A percentile compares a stretch with the other conserved stretches of the same genome.
Evolutionary conservation across 1,140 invertebrate genomes (phyloP).

Genomic region (Scylla paramamosain): DNA sequence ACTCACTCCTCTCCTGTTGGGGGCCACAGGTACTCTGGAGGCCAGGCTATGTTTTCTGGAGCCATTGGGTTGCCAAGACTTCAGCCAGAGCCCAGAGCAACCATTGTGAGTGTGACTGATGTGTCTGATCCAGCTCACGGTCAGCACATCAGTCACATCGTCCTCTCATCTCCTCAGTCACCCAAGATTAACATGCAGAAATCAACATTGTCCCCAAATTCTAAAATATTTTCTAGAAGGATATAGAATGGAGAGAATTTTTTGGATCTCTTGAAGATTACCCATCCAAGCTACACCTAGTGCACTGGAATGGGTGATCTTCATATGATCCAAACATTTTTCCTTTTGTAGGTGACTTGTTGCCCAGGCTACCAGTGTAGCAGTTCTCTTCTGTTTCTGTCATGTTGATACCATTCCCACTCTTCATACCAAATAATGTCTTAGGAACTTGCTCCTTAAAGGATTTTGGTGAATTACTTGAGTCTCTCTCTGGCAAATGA

Average conservation of each 20-base stretch:
- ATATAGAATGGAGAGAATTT: conserved; percentile 36
- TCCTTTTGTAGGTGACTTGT: neutral
- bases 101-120: conserved; percentile 56
- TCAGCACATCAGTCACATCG: conserved; percentile 57
- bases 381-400: neutral
- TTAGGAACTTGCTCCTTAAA: no score
- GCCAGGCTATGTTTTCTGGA: conserved; percentile 52
- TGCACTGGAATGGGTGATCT: neutral
- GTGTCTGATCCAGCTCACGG: neutral
- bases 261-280: neutral
- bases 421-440: neutral
- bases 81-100: conserved; percentile 46
- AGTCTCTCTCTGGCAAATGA: no score
- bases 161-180: conserved; percentile 62
- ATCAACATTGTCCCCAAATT: conserved; percentile 63
- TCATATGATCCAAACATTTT: neutral
- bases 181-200: conserved; percentile 68
- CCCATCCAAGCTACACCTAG: neutral
- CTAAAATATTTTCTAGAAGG: conserved; percentile 68
- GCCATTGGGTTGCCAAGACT: conserved; percentile 38
- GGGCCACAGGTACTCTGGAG: neutral
- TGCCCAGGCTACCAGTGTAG: neutral
- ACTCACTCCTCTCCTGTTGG: neutral
- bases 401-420: neutral
- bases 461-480: no score